Evolutionary conservation across 2,888 invertebrate genomes (phyloP).

Genomic region (Gymnoscelis rufifasciata): DNA sequence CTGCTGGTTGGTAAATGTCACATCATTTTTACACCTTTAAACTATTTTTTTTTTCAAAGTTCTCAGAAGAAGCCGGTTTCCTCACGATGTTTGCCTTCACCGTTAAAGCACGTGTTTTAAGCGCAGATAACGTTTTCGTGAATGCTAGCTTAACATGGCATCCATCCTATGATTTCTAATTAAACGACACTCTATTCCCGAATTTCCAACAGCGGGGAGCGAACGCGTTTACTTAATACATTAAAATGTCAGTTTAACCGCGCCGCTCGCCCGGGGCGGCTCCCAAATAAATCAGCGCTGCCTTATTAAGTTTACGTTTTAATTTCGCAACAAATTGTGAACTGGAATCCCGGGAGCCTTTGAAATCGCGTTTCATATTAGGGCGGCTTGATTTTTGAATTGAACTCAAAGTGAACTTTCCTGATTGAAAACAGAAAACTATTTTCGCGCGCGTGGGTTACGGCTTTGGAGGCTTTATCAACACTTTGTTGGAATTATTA

Average conservation of each 20-base stretch:
- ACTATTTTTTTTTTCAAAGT: too few relatives aligned
- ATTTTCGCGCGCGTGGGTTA: neutral
- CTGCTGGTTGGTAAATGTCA: too few relatives aligned
- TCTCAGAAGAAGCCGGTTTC: too few relatives aligned
- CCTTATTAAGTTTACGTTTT: conserved; percentile 28
- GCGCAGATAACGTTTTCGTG: too few relatives aligned
- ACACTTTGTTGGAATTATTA: too few relatives aligned
- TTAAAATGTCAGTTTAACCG: conserved; percentile 16
- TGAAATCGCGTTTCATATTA: conserved; percentile 9
- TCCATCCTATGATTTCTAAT: conserved; percentile 11
- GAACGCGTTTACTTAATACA: conserved; percentile 19
- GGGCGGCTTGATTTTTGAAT: neutral
- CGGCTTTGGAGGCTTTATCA: too few relatives aligned
- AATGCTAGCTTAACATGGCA: conserved; percentile 12
- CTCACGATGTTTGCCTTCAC: too few relatives aligned
- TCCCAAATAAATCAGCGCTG: conserved; percentile 26
- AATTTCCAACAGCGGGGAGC: conserved; percentile 14
- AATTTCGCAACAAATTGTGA: conserved; percentile 17
- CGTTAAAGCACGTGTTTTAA: too few relatives aligned
- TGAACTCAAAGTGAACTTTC: neutral
- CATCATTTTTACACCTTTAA: too few relatives aligned
- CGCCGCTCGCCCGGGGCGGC: conserved; percentile 27
- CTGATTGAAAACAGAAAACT: neutral
- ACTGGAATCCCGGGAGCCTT: neutral
- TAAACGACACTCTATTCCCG: conserved; percentile 10